Evolutionary conservation across 2,113 vertebrate genomes (phyloP).

Genomic region (Cyanoramphus novaezelandiae): DNA sequence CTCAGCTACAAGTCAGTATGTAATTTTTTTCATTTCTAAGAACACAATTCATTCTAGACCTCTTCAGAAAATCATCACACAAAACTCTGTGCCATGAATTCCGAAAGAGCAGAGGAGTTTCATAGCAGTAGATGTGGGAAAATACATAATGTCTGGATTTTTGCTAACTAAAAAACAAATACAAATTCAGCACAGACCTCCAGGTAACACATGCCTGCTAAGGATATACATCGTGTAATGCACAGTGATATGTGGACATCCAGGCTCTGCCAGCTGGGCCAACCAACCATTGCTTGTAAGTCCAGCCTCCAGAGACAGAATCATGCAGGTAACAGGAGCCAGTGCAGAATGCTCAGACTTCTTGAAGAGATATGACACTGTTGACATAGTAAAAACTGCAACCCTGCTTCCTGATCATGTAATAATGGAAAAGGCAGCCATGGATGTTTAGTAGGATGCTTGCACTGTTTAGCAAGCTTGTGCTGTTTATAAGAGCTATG

Average conservation of each 20-base stretch:
- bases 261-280: background rate
- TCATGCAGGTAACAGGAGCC: background rate
- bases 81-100: background rate
- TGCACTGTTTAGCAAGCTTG: background rate
- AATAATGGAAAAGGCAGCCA: background rate
- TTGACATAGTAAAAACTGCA: background rate
- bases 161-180: background rate
- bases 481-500: background rate
- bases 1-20: background rate
- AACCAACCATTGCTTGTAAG: background rate
- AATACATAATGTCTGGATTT: background rate
- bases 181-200: background rate
- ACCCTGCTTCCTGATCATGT: background rate
- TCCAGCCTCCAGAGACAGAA: background rate
- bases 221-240: background rate
- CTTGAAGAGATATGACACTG: background rate
- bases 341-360: background rate
- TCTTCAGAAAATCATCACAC: background rate
- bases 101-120: background rate
- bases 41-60: background rate
- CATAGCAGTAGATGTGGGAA: background rate
- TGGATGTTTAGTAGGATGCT: background rate
- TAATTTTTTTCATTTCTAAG: background rate
- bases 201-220: background rate
- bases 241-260: too few species aligned